A percentile compares a stretch with the other conserved stretches of the same genome.
These are phyloP conservation scores for Stegodyphus mimosarum DNA, from an alignment of 1,140 invertebrate species.

Conservation along the genomic window DNA sequence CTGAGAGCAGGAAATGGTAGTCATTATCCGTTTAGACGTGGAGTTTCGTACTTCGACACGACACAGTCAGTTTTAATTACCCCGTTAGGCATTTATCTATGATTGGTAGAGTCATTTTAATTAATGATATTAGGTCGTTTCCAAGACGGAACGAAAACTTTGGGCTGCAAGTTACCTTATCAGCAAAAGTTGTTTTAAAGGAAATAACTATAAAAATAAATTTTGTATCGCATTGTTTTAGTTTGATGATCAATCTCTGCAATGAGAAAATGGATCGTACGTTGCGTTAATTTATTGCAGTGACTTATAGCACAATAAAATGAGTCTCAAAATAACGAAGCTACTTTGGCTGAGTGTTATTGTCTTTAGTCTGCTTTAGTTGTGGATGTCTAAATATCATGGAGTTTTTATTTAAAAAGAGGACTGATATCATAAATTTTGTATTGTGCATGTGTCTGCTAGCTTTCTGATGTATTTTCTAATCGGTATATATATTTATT, in stretches of 20 bases:
- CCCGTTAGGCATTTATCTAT: slow-evolving; percentile 58
- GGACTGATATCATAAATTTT: too few species aligned
- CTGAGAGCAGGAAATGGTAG: slow-evolving; percentile 48
- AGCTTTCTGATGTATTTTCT: too few species aligned
- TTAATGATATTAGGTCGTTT: slow-evolving; percentile 55
- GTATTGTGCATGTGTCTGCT: too few species aligned
- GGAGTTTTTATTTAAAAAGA: too few species aligned
- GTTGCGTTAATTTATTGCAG: slow-evolving; percentile 37
- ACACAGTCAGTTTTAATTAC: slow-evolving; percentile 57
- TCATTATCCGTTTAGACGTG: slow-evolving; percentile 42
- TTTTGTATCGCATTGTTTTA: slow-evolving; percentile 42
- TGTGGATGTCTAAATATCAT: too few species aligned
- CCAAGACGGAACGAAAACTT: slow-evolving; percentile 46
- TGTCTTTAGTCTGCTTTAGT: too few species aligned
- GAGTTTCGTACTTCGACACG: background rate
- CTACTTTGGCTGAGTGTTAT: background rate
- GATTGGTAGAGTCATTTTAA: slow-evolving; percentile 60
- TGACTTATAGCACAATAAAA: slow-evolving; percentile 20
- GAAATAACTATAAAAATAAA: slow-evolving; percentile 56
- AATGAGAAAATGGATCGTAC: slow-evolving; percentile 31
- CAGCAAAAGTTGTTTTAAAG: slow-evolving; percentile 54
- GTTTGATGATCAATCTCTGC: slow-evolving; percentile 55
- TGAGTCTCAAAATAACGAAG: background rate
- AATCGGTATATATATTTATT: too few species aligned
- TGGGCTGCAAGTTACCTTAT: slow-evolving; percentile 39